A percentile compares a stretch with the other conserved stretches of the same genome.
Evolutionary conservation across 2,888 invertebrate species (phyloP).

Genomic region (Ochropacha duplaris): DNA sequence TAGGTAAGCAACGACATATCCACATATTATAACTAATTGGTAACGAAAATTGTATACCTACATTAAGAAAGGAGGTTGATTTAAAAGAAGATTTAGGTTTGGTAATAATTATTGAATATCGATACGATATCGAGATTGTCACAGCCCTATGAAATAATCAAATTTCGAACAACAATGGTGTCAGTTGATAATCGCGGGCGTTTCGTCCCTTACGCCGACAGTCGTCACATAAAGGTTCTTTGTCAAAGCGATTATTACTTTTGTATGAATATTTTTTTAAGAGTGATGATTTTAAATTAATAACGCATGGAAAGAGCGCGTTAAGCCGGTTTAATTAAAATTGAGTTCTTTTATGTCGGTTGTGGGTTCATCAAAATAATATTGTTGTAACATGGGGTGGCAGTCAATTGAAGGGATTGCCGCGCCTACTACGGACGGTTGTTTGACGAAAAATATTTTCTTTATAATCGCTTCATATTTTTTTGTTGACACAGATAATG

Average conservation of each 20-base stretch:
- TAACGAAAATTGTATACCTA: neutral
- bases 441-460: slow-evolving; percentile 62
- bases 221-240: slow-evolving; percentile 52
- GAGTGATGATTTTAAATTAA: slow-evolving; percentile 22
- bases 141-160: slow-evolving; percentile 68
- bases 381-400: slow-evolving; percentile 56
- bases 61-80: no score
- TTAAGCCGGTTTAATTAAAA: slow-evolving; percentile 78
- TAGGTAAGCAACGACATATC: neutral
- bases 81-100: no score
- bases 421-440: slow-evolving; percentile 36
- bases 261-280: slow-evolving; percentile 35
- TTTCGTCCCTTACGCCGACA: slow-evolving; percentile 54
- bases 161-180: slow-evolving; percentile 74
- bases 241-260: slow-evolving; percentile 63
- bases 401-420: slow-evolving; percentile 46
- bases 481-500: slow-evolving; percentile 74
- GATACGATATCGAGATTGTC: slow-evolving; percentile 30
- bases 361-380: slow-evolving; percentile 77
- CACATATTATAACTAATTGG: neutral
- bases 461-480: slow-evolving; percentile 54
- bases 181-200: slow-evolving; percentile 72
- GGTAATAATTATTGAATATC: slow-evolving; percentile 3
- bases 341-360: slow-evolving; percentile 47
- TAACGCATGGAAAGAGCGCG: slow-evolving; percentile 38